phyloP scores from a whole-genome alignment of 2,113 vertebrate species.

The Rallus limicola region DNA sequence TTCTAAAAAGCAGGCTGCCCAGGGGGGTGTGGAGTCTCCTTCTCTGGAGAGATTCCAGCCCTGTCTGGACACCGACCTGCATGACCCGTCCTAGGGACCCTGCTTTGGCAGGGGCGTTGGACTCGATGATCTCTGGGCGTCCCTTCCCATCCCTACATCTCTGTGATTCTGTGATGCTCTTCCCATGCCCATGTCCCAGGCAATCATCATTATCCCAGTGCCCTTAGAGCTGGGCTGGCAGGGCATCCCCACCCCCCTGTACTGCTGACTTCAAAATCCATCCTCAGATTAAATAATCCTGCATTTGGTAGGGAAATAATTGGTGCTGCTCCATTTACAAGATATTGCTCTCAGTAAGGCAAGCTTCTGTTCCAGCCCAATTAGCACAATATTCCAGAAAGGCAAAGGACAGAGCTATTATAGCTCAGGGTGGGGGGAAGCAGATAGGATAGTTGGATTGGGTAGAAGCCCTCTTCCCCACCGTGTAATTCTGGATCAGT shows the following conservation, averaged over 20 bases:
- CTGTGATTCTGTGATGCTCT: not conserved
- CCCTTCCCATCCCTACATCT: no score
- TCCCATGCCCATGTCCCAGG: not conserved
- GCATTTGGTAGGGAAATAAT: not conserved
- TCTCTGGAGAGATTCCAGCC: no score
- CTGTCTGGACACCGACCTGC: no score
- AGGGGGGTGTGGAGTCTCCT: no score
- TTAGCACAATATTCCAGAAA: constrained; percentile 19
- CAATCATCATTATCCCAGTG: not conserved
- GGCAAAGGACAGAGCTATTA: not conserved
- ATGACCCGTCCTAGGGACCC: no score
- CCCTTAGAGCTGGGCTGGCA: accelerated
- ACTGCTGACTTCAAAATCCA: not conserved
- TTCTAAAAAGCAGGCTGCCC: not conserved
- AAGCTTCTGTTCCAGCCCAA: constrained; percentile 40
- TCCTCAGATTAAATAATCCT: not conserved
- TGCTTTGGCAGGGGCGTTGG: no score
- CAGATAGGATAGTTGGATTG: no score
- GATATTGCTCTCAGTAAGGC: constrained; percentile 15
- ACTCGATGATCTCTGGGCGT: no score
- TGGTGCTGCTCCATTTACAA: not conserved
- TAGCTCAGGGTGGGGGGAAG: not conserved
- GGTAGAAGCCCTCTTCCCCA: not conserved
- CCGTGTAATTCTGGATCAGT: not conserved
- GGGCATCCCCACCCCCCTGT: not conserved